Evolutionary conservation across 2,888 invertebrate genomes (phyloP).

Genomic region (Chesias legatella): DNA sequence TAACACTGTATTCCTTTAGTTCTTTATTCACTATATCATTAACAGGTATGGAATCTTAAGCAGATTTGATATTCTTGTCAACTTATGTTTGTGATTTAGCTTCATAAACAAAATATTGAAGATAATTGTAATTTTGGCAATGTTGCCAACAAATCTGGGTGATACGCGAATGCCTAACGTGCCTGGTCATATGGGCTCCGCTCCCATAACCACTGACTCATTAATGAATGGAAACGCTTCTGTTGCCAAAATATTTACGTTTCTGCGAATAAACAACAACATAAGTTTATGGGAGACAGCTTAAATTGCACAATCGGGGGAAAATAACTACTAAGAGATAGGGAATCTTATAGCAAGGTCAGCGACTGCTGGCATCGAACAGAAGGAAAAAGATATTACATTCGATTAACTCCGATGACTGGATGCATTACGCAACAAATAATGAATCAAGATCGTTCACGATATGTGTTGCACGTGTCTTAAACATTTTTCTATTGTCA

Average conservation of each 20-base stretch:
- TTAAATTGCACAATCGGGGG: slow-evolving; percentile 17
- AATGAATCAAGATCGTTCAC: slow-evolving; percentile 12
- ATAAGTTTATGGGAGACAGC: slow-evolving; percentile 18
- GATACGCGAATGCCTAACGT: slow-evolving; percentile 32
- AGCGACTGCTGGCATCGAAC: slow-evolving; percentile 3
- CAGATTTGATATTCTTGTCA: too few species aligned
- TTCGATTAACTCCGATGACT: neutral
- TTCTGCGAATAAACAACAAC: slow-evolving; percentile 24
- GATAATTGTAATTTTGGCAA: slow-evolving; percentile 35
- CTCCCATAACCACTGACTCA: slow-evolving; percentile 36
- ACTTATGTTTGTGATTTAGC: too few species aligned
- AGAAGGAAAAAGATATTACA: slow-evolving; percentile 1
- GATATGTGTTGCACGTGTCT: slow-evolving; percentile 19
- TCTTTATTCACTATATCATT: too few species aligned
- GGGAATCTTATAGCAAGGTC: slow-evolving; percentile 4
- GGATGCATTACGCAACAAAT: slow-evolving; percentile 8
- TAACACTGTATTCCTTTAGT: too few species aligned
- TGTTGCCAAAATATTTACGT: slow-evolving; percentile 42
- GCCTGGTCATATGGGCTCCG: slow-evolving; percentile 31
- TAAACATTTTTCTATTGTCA: slow-evolving; percentile 20
- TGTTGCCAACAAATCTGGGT: slow-evolving; percentile 37
- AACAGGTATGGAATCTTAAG: too few species aligned
- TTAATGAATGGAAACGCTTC: slow-evolving; percentile 36
- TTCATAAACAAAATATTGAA: slow-evolving; percentile 4
- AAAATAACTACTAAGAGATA: slow-evolving; percentile 5